phyloP scores from a whole-genome alignment of 2,797 vertebrate species.

The Siniperca undulata region DNA sequence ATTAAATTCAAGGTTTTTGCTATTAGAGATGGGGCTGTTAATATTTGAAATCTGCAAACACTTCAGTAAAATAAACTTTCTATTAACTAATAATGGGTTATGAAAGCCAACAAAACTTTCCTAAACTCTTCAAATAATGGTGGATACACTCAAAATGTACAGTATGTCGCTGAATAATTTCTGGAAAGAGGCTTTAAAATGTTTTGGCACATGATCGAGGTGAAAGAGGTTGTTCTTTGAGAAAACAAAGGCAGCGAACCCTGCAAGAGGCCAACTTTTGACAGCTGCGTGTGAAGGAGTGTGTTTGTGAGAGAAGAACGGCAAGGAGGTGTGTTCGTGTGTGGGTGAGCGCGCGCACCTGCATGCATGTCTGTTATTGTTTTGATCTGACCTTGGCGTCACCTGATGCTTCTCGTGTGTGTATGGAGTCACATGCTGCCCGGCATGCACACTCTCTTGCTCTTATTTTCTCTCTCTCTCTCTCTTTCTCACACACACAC shows the following conservation, averaged over 20 bases:
- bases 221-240: slow-evolving; percentile 50
- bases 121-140: slow-evolving; percentile 14
- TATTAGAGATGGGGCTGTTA: background rate
- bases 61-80: background rate
- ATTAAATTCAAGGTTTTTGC: background rate
- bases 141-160: background rate
- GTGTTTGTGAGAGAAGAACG: slow-evolving; percentile 56
- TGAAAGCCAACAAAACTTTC: background rate
- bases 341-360: slow-evolving; percentile 18
- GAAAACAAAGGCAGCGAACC: slow-evolving; percentile 61
- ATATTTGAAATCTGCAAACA: background rate
- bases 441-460: slow-evolving; percentile 8
- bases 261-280: slow-evolving; percentile 58
- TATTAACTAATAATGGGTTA: background rate
- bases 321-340: slow-evolving; percentile 19
- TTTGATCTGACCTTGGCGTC: slow-evolving; percentile 70
- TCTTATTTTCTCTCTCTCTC: background rate
- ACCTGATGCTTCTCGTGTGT: slow-evolving; percentile 67
- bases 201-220: slow-evolving; percentile 51
- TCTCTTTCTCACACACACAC: background rate
- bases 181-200: slow-evolving; percentile 24
- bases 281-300: slow-evolving; percentile 69
- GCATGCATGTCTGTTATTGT: slow-evolving; percentile 68
- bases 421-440: slow-evolving; percentile 65
- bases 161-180: background rate